Base-by-base conservation (phyloP, 2,113 vertebrate genomes). In the Verasper variegatus region DNA sequence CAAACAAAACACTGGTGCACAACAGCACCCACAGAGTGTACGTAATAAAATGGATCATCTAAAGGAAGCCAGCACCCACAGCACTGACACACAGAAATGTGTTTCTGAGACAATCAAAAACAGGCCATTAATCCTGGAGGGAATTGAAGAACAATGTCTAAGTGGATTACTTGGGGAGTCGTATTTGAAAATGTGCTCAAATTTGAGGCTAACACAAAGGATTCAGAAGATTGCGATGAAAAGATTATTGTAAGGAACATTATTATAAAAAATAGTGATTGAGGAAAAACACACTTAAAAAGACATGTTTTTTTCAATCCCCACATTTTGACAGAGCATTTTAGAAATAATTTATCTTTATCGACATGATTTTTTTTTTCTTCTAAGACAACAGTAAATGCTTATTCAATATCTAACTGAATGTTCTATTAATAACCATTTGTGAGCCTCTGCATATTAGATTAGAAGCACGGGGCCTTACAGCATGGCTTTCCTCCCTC, bases 1-100 rank as follows among this genome's bases (percentile, higher is more conserved):
- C 69, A 69, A 89, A 92, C 81, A 91, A 88, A 91, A 92, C 88
- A 80, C 73, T 84, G 62, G 81, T 47, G 77, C 78, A 88, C 77
- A 87, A 86, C 79, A 82, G 83, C 84, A 59, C 60, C 75, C 85
- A 67, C 80, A n/a, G 35, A 87, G 71, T 64, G 23, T 35, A 81
- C 79, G 82, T 63, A 71, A 90, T 88, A 63, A 82, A 80, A 86
- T 42, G 80, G 74, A 89, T 74, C 59, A 86, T 84, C 49, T 82
- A 76, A 45, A 63, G 80, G 59, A 86, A 76, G 72, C 71, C 68
- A 58, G 55, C 63, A 82, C 65, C 40, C 58, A 13, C 31, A 73
- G 58, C 65, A 45, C 49, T 62, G 74, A 84, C 69, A 78, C 56
- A 24, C 75, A 78, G 52, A 59, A 45, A 74, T 65, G 64, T 78